Base-by-base conservation (phyloP, 2,113 vertebrate genomes). In the Clarias batrachus region DNA sequence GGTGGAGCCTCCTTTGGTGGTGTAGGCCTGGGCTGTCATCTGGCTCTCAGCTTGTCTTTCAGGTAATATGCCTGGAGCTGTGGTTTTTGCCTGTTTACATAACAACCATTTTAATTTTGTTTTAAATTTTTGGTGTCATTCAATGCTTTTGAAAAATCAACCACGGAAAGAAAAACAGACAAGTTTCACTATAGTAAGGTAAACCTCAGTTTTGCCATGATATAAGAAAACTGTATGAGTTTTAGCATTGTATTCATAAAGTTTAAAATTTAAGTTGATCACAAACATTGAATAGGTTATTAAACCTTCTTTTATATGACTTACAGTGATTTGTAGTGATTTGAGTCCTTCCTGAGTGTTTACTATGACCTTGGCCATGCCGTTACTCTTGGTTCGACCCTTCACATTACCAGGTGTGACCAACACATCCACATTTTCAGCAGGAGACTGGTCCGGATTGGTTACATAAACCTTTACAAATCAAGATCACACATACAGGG, bases 391-490 rank as follows among this genome's bases (percentile, higher is more conserved):
- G 37, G 89, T 93, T n/a, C 0, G 30, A 2, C 57, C 56, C 10
- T 0, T 21, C 6, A 81, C 48, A 0, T 7, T 6, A 1, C 48
- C 17, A 3, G 84, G 6, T 13, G 25, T 37, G 56, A 79, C 85
- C 65, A 6, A 23, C n/a, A 94, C 68, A 0, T 56, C 60, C 81
- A 95, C 74, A 2, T 3, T 3, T 21, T 27, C 57, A 66, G 95
- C 93, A 17, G 94, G 94, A 0, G 93, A 92, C 74, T 91, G 90
- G 30, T 95, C 94, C 27, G 93, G 94, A 87, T 94, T 93, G 33
- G 93, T 94, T 84, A 95, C 90, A 0, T 88, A 93, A 73, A 94
- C 91, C 94, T 95, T 30, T 87, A 23, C 21, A 37, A 33, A 60
- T 21, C n/a, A 56, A 60, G 17, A 37, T 60, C 78, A 80, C 27